These are phyloP conservation scores for Arge pagana DNA, from an alignment of 2,888 invertebrate genomes.

Conservation along the genomic window DNA sequence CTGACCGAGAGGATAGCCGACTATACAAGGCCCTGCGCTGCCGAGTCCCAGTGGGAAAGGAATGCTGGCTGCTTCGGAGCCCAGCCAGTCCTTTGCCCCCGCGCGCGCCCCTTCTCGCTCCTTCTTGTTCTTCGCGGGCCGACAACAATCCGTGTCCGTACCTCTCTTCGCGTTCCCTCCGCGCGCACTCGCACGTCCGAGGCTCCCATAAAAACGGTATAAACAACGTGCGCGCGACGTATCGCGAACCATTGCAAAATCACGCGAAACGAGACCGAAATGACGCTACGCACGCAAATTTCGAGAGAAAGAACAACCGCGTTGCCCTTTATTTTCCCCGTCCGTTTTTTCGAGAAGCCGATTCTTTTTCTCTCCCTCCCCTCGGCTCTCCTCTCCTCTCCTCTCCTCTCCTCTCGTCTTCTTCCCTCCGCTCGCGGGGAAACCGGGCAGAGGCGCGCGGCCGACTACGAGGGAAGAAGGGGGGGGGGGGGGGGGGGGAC, in stretches of 20 bases:
- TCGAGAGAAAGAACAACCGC: too few relatives aligned
- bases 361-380: conserved; percentile 26
- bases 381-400: conserved; percentile 35
- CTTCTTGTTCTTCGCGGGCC: too few relatives aligned
- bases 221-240: too few relatives aligned
- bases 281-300: too few relatives aligned
- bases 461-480: conserved; percentile 21
- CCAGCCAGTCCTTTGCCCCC: too few relatives aligned
- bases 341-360: neutral
- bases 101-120: neutral
- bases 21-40: conserved; percentile 56
- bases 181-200: too few relatives aligned
- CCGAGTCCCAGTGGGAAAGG: conserved; percentile 54
- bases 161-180: too few relatives aligned
- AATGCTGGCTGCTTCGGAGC: conserved; percentile 42
- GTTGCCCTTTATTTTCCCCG: too few relatives aligned
- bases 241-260: too few relatives aligned
- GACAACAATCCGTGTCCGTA: too few relatives aligned
- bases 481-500: conserved; percentile 29
- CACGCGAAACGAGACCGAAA: too few relatives aligned
- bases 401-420: conserved; percentile 26
- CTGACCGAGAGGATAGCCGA: conserved; percentile 38
- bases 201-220: too few relatives aligned
- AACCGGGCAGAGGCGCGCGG: conserved; percentile 15
- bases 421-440: conserved; percentile 7